These are phyloP conservation scores for Sphaerodactylus townsendi DNA, from an alignment of 2,113 vertebrate genomes.

Conservation along the genomic window DNA sequence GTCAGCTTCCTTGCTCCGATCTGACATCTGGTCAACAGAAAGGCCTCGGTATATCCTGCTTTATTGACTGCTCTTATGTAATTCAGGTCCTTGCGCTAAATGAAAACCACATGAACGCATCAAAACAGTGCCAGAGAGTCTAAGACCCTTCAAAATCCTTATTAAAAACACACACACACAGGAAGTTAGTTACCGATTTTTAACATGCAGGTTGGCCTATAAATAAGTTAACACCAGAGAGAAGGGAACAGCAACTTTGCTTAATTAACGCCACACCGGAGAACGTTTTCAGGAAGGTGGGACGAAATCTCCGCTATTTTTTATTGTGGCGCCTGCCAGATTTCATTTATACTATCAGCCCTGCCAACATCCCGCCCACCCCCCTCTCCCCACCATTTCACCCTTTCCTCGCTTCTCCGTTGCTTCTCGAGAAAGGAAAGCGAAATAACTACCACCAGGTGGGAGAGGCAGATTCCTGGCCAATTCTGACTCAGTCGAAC, in stretches of 20 bases:
- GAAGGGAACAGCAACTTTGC: fast-evolving
- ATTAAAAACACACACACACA: slow-evolving; percentile 46
- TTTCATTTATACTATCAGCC: background rate
- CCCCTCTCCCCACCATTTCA: background rate
- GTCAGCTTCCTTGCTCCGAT: slow-evolving; percentile 42
- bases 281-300: background rate
- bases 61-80: slow-evolving; percentile 62
- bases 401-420: background rate
- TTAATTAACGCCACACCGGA: slow-evolving; percentile 35
- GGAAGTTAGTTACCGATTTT: slow-evolving; percentile 49
- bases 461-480: background rate
- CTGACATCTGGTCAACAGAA: slow-evolving; percentile 84
- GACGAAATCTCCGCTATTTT: slow-evolving; percentile 4
- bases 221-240: slow-evolving; percentile 49
- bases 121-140: slow-evolving; percentile 45
- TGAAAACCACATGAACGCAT: slow-evolving; percentile 64
- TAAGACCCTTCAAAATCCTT: slow-evolving; percentile 45
- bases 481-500: background rate
- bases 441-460: slow-evolving; percentile 3
- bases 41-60: slow-evolving; percentile 49
- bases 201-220: slow-evolving; percentile 34
- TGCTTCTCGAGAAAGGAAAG: background rate
- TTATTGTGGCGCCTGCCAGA: slow-evolving; percentile 5
- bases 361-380: background rate
- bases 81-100: slow-evolving; percentile 65